A percentile compares a stretch with the other conserved stretches of the same genome.
phyloP scores from a whole-genome alignment of 1,140 invertebrate species.

The Caenorhabditis tropicalis region DNA sequence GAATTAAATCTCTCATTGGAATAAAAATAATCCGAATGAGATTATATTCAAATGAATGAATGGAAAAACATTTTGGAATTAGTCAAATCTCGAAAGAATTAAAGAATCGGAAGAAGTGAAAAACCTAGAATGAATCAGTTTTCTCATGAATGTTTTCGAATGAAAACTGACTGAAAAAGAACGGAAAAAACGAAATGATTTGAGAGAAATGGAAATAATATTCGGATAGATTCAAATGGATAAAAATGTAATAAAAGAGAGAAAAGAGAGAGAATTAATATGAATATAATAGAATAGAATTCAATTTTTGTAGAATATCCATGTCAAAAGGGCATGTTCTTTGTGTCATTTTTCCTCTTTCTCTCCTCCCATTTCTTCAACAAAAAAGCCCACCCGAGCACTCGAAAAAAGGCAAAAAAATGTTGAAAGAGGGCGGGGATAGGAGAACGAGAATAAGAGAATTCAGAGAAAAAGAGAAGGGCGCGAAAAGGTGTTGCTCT shows the following conservation, averaged over 20 bases:
- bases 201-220: background rate
- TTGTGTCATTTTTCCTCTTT: background rate
- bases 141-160: background rate
- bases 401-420: constrained; percentile 41
- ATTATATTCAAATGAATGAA: too few species aligned
- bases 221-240: background rate
- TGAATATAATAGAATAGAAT: background rate
- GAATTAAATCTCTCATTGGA: too few species aligned
- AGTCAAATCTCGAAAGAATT: too few species aligned
- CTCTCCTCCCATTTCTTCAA: background rate
- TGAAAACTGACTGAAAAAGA: background rate
- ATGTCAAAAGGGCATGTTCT: background rate
- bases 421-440: constrained; percentile 16
- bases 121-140: background rate
- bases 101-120: background rate
- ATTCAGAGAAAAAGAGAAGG: constrained; percentile 38
- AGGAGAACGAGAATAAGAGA: background rate
- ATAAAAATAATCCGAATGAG: too few species aligned
- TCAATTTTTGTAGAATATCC: constrained; percentile 1
- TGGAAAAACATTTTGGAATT: too few species aligned
- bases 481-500: constrained; percentile 44
- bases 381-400: background rate
- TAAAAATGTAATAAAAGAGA: too few species aligned
- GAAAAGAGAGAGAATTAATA: background rate
- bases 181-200: background rate